Evolutionary conservation across 2,113 vertebrate genomes (phyloP).

Genomic region (Takifugu flavidus): DNA sequence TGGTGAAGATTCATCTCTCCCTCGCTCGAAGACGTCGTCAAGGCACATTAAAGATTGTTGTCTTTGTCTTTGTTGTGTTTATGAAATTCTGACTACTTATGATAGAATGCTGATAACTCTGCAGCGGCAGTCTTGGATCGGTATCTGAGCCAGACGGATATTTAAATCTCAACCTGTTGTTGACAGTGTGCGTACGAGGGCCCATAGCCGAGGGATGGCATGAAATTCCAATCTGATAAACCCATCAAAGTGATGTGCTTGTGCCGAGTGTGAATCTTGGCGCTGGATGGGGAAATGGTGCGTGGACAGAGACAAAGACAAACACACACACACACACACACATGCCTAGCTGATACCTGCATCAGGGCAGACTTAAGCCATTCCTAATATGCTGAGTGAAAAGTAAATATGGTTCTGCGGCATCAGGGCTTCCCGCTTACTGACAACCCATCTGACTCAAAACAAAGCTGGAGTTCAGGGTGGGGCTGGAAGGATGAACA

Average conservation of each 20-base stretch:
- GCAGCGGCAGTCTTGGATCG: slow-evolving; percentile 26
- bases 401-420: slow-evolving; percentile 61
- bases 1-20: neutral
- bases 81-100: slow-evolving; percentile 6
- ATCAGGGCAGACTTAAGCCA: slow-evolving; percentile 61
- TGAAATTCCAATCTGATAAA: slow-evolving; percentile 57
- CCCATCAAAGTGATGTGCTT: slow-evolving; percentile 34
- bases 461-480: slow-evolving; percentile 40
- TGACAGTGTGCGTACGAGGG: slow-evolving; percentile 1
- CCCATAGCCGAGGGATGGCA: slow-evolving; percentile 5
- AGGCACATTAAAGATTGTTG: slow-evolving; percentile 6
- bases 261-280: slow-evolving; percentile 17
- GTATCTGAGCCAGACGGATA: slow-evolving; percentile 46
- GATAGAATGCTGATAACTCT: slow-evolving; percentile 25
- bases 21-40: slow-evolving; percentile 3
- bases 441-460: slow-evolving; percentile 46
- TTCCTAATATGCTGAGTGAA: slow-evolving; percentile 72
- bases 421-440: slow-evolving; percentile 61
- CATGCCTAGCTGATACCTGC: slow-evolving; percentile 65
- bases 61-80: neutral
- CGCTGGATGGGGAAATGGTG: slow-evolving; percentile 22
- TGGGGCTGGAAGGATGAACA: slow-evolving; percentile 21
- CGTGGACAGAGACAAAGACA: neutral
- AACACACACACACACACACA: slow-evolving; percentile 22
- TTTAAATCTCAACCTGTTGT: slow-evolving; percentile 31